Conservation (phyloP, 2,797 vertebrate species). For the Betta splendens region DNA sequence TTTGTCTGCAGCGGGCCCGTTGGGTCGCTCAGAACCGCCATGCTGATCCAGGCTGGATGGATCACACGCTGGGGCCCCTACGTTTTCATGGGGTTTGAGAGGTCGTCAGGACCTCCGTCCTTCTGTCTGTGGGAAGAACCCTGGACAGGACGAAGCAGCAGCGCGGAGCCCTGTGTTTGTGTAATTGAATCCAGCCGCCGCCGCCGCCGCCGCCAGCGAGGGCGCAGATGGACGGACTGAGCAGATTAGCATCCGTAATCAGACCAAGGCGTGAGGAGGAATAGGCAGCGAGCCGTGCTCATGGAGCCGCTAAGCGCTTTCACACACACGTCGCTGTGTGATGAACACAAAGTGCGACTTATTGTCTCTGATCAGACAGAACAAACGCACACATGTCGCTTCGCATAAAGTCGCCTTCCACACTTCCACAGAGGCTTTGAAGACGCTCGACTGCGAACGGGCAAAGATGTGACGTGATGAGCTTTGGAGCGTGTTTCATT, state of each 20-base stretch:
- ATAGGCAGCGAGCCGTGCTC: constrained; percentile 59
- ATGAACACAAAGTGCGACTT: constrained; percentile 39
- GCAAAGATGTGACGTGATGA: too few relatives aligned
- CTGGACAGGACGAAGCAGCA: constrained; percentile 15
- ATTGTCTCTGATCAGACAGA: constrained; percentile 32
- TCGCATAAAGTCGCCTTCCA: background rate
- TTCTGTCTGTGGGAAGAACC: constrained; percentile 9
- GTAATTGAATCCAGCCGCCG: constrained; percentile 46
- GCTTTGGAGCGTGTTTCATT: too few relatives aligned
- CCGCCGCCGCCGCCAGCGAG: too few relatives aligned
- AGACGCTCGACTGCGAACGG: constrained; percentile 8
- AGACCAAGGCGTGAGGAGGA: constrained; percentile 69
- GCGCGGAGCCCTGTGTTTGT: constrained; percentile 17
- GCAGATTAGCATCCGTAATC: constrained; percentile 77
- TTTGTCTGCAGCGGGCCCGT: too few relatives aligned
- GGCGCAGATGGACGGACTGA: constrained; percentile 75
- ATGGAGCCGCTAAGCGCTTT: constrained; percentile 34
- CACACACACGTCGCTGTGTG: constrained; percentile 29
- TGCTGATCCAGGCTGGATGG: too few relatives aligned
- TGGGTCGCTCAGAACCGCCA: too few relatives aligned
- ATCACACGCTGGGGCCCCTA: too few relatives aligned
- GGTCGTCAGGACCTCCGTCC: too few relatives aligned
- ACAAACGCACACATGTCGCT: constrained; percentile 1
- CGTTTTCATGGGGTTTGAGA: too few relatives aligned
- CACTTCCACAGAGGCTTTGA: background rate